Percentiles rank a stretch among this genome's conserved stretches.
phyloP scores from a whole-genome alignment of 2,797 vertebrate species.

The Poecilia wingei region DNA sequence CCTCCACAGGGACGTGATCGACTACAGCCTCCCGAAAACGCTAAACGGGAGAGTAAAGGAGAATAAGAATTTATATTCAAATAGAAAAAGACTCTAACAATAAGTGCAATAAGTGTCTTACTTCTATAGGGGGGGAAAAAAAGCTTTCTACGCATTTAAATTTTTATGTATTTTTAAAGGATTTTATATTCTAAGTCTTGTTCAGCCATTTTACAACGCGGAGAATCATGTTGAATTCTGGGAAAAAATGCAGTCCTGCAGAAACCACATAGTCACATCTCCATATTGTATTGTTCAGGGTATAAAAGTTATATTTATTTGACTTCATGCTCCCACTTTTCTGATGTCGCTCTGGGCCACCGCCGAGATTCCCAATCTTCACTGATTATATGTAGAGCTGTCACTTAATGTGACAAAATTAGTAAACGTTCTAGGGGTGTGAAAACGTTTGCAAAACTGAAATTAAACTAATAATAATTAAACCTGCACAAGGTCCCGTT shows the following conservation, averaged over 20 bases:
- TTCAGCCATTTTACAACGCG: neutral
- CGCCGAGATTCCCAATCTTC: too few relatives aligned
- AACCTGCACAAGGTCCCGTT: slow-evolving; percentile 86
- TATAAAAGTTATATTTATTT: neutral
- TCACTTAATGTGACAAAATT: neutral
- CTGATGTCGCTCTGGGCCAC: neutral
- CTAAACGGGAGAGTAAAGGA: slow-evolving; percentile 67
- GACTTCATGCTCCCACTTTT: neutral
- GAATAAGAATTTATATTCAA: neutral
- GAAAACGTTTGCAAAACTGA: slow-evolving; percentile 1
- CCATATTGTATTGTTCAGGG: neutral
- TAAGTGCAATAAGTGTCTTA: neutral
- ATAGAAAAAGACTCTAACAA: neutral
- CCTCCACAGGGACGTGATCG: slow-evolving; percentile 58
- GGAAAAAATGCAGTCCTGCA: neutral
- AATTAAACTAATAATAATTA: neutral
- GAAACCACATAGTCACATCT: neutral
- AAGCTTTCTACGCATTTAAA: neutral
- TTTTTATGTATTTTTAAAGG: neutral
- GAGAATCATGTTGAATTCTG: neutral
- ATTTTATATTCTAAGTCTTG: neutral
- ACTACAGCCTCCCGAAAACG: slow-evolving; percentile 79
- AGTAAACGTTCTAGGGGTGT: neutral
- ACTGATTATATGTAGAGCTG: too few relatives aligned
- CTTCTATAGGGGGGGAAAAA: neutral